Percentiles rank a stretch among this genome's conserved stretches.
These are phyloP conservation scores for Clarias pachynema DNA, from an alignment of 2,797 vertebrate species.

Conservation along the genomic window DNA sequence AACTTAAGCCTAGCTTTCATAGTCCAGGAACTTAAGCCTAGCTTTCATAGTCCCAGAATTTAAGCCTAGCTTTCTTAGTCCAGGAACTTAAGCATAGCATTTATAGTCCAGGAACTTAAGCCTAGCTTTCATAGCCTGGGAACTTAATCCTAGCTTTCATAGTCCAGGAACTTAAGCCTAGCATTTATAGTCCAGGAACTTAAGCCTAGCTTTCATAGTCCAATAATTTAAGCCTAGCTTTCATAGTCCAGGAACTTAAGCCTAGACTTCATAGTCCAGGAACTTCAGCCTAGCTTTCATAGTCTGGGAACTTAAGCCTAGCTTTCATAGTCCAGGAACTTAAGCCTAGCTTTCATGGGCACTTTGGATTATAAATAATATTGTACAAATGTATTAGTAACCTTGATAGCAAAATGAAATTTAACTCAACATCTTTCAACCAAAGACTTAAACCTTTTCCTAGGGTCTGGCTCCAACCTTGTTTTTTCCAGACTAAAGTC, in stretches of 20 bases:
- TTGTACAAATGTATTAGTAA: no score
- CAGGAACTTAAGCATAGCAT: no score
- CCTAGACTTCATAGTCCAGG: no score
- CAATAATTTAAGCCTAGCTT: background rate
- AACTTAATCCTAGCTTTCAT: no score
- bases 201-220: background rate
- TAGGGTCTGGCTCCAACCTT: background rate
- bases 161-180: background rate
- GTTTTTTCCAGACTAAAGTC: background rate
- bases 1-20: no score
- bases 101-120: no score
- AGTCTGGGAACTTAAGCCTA: no score
- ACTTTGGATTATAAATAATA: background rate
- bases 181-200: no score
- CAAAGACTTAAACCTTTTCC: background rate
- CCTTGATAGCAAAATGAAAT: background rate
- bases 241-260: no score
- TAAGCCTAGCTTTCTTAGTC: background rate
- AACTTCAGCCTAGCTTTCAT: no score
- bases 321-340: background rate
- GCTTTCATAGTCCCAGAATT: no score
- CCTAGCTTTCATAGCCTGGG: background rate
- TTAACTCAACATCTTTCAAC: background rate
- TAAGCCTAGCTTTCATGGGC: background rate
- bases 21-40: no score